These are phyloP conservation scores for Momotus momota DNA, from an alignment of 2,797 vertebrate species.

Conservation along the genomic window DNA sequence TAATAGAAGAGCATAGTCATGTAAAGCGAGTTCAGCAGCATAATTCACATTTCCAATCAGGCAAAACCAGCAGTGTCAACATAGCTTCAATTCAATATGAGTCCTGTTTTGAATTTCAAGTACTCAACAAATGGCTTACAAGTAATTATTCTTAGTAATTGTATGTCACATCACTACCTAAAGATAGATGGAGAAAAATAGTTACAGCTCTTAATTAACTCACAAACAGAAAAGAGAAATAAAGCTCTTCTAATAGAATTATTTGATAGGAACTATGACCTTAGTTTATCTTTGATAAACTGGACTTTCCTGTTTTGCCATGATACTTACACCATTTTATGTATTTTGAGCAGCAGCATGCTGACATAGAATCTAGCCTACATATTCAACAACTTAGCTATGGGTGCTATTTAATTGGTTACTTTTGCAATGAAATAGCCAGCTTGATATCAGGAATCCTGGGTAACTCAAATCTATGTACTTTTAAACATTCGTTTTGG, in stretches of 20 bases:
- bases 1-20: background rate
- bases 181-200: background rate
- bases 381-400: background rate
- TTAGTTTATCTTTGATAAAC: background rate
- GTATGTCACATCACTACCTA: background rate
- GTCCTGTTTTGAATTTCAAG: slow-evolving; percentile 33
- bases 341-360: background rate
- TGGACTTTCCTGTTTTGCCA: background rate
- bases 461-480: background rate
- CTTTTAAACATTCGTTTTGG: background rate
- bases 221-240: background rate
- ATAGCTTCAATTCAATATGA: background rate
- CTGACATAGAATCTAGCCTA: background rate
- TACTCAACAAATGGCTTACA: background rate
- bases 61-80: slow-evolving; percentile 2
- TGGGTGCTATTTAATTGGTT: background rate
- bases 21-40: slow-evolving; percentile 1
- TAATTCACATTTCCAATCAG: slow-evolving; percentile 22
- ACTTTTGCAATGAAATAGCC: background rate
- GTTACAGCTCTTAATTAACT: background rate
- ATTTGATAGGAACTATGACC: background rate
- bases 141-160: background rate
- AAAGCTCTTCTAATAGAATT: background rate
- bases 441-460: background rate
- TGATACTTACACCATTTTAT: background rate